Evolutionary conservation across 2,888 invertebrate species (phyloP).

Genomic region (Thysanoteuthis rhombus): DNA sequence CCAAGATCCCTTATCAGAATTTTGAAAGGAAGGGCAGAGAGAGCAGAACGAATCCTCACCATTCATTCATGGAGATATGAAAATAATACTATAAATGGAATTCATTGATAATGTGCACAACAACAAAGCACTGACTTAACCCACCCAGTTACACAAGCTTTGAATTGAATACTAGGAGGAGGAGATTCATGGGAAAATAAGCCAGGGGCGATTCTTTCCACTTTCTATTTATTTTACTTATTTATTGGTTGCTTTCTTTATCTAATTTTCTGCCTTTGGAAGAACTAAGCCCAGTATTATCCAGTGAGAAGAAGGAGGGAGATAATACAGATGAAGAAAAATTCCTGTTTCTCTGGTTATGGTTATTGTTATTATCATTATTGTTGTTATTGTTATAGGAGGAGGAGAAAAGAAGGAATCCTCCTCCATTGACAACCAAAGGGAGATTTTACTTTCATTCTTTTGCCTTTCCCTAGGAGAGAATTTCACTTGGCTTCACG

Average conservation of each 20-base stretch:
- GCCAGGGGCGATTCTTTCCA: neutral
- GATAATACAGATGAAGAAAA: neutral
- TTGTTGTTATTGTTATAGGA: neutral
- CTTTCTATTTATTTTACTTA: neutral
- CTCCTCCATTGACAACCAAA: neutral
- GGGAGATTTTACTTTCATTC: neutral
- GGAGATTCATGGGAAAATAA: neutral
- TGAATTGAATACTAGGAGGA: neutral
- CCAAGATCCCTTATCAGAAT: neutral
- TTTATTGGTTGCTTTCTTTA: neutral
- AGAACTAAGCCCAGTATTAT: neutral
- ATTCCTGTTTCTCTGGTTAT: neutral
- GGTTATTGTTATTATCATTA: neutral
- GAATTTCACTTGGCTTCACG: neutral
- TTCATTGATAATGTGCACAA: neutral
- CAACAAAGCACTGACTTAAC: constrained; percentile 12
- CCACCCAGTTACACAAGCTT: neutral
- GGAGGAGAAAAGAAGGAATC: neutral
- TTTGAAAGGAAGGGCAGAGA: neutral
- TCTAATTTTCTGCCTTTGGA: neutral
- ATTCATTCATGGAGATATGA: neutral
- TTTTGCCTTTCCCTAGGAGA: neutral
- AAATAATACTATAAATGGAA: neutral
- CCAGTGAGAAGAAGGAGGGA: neutral
- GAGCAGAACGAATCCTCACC: neutral